Evolutionary conservation across 2,113 vertebrate species (phyloP), one percentile per base, ranked within the genome.

Genomic region (Chelonoidis abingdonii): DNA sequence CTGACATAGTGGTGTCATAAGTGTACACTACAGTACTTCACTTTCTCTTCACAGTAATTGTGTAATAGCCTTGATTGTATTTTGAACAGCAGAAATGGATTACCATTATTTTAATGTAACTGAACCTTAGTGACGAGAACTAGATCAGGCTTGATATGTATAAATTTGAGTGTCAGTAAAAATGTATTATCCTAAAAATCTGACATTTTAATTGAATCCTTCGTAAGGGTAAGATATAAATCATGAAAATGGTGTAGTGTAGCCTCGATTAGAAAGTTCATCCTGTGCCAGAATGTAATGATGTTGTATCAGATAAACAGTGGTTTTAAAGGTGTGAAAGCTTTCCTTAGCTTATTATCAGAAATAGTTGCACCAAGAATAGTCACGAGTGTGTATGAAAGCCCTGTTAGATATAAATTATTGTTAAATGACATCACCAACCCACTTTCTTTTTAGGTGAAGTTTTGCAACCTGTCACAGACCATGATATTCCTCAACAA

Each of bases 401-500:
- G 57, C 3, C 5, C 3, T 38, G 17, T 93, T 87, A 53, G 79
- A 87, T 75, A 5, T 86, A 82, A 59, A 49, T 83, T 78, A 62
- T 76, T 76, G 81, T 88, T 83, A 54, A 78, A 65, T 87, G 80
- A 91, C 59, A 92, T 83, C 3, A 72, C 35, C 49, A 83, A 41
- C 89, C 44, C 44, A 2, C 93, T 86, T 49, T 53, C 52, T 89
- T 88, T 91, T 94, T 95, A 99, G 99, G 99, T 96, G 99, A 99
- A 96, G 99, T 99, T 65, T 98, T 99, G 65, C 99, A 98, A 93
- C 99, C 99, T 4, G 99, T 99, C 97, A 99, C 99, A 0, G 99
- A 99, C 88, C 98, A 99, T 62, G 99, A 99, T 98, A 99, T 99
- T 96, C 99, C 99, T 80, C 99, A 99, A 97, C 99, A 99, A 97